Evolutionary conservation across 2,888 invertebrate species (phyloP).

Genomic region (Brachypalpus laphriformis): DNA sequence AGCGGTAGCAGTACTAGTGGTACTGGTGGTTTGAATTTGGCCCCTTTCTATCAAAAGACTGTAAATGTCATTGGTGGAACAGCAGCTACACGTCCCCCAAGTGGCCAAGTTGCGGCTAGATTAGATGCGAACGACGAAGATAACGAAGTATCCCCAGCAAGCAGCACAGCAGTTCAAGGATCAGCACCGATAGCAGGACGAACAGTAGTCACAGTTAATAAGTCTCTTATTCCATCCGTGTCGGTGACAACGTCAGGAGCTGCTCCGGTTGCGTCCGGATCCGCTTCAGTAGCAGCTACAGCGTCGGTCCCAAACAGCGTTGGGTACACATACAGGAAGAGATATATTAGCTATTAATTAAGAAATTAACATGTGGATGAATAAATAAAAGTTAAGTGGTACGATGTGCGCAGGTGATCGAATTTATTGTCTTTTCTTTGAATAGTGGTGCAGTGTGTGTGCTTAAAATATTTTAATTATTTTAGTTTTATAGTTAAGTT

Average conservation of each 20-base stretch:
- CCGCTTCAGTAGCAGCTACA: background rate
- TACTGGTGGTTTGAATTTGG: background rate
- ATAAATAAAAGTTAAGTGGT: slow-evolving; percentile 51
- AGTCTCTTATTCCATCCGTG: slow-evolving; percentile 14
- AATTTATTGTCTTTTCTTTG: background rate
- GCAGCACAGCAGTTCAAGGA: background rate
- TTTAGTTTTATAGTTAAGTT: background rate
- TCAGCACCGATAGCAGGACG: background rate
- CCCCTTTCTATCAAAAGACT: slow-evolving; percentile 35
- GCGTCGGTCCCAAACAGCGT: background rate
- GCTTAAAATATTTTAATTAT: background rate
- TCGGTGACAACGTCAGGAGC: background rate
- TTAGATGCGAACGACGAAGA: background rate
- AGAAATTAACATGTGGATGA: slow-evolving; percentile 45
- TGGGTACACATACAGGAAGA: slow-evolving; percentile 48
- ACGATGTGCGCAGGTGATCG: slow-evolving; percentile 4
- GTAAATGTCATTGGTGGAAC: slow-evolving; percentile 34
- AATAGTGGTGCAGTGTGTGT: background rate
- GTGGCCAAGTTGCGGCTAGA: background rate
- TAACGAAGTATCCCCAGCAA: background rate
- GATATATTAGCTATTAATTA: slow-evolving; percentile 20
- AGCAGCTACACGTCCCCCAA: background rate
- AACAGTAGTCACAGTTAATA: background rate
- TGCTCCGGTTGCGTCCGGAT: background rate
- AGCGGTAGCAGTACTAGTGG: background rate